A percentile compares a stretch with the other conserved stretches of the same genome.
phyloP scores from a whole-genome alignment of 2,888 invertebrate species.

The Drosophila fulvimacula region DNA sequence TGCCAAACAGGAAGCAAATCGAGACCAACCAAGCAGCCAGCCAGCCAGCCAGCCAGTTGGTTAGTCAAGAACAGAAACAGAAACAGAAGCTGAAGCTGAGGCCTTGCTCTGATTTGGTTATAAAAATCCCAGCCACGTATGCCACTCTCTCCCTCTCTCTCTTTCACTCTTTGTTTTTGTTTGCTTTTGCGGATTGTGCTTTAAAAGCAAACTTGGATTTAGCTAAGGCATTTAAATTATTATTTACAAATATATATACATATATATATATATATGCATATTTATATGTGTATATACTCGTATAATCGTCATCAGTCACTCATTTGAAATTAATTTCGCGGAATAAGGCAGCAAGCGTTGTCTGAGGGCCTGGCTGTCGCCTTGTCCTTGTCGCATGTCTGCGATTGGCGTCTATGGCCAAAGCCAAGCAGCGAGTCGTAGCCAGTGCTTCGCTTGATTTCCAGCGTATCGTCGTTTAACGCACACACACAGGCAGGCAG shows the following conservation, averaged over 20 bases:
- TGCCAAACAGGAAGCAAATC: slow-evolving; percentile 45
- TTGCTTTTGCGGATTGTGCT: background rate
- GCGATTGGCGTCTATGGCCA: slow-evolving; percentile 41
- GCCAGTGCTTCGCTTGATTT: slow-evolving; percentile 44
- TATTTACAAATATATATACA: slow-evolving; percentile 52
- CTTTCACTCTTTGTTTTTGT: background rate
- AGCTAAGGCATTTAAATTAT: slow-evolving; percentile 52
- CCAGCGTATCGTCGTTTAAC: slow-evolving; percentile 68
- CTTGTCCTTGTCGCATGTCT: slow-evolving; percentile 53
- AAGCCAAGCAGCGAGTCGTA: slow-evolving; percentile 7
- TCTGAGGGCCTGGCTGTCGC: background rate
- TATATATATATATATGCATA: background rate
- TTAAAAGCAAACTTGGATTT: slow-evolving; percentile 5
- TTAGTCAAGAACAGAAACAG: too few relatives aligned
- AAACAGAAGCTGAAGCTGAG: slow-evolving; percentile 1
- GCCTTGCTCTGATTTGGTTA: slow-evolving; percentile 75
- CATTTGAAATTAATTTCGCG: slow-evolving; percentile 75
- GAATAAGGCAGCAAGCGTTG: slow-evolving; percentile 46
- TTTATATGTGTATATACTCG: slow-evolving; percentile 17
- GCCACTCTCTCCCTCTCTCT: background rate
- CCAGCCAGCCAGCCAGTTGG: slow-evolving; percentile 18
- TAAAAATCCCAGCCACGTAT: slow-evolving; percentile 76
- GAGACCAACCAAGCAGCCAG: slow-evolving; percentile 11
- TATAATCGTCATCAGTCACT: slow-evolving; percentile 62
- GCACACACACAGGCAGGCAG: too few relatives aligned